Evolutionary conservation across 1,140 invertebrate genomes (phyloP), one percentile per base, ranked within the genome.

Genomic region (Protaetia brevitarsis): DNA sequence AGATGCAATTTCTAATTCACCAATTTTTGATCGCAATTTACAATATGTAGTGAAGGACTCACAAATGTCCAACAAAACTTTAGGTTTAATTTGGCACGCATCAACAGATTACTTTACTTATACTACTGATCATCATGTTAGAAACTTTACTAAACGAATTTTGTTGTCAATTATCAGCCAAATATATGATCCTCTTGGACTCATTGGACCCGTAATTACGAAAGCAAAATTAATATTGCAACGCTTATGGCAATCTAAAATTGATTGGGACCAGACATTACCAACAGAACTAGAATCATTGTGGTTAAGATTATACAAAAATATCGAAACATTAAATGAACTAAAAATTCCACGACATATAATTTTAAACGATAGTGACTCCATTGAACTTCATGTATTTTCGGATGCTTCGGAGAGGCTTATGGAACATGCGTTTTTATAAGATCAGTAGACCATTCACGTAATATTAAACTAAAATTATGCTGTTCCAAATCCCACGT

Each of bases 371-470:
- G 16, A 66, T 5, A 16, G 58, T 8, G 19, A 61, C 29, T 36
- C 64, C 19, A 69, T 75, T 10, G 68, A 76, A 65, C 21, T 77
- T 28, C 73, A 51, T 76, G 73, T 72, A 6, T 78, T 77, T 41
- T 73, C 71, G 36, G 76, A 77, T 67, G 74, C 77, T 16, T 71
- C 68, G 16, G 70, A 60, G 66, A 58, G n/a, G 69, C 66, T 23
- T 74, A 70, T 45, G 71, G 64, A 8, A 66, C 66, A 19, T 68
- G 68, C n/a, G 23, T 78, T 10, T 78, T 78, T 67, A 60, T 71
- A 11, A 51, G 66, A 10, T 61, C 65, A 34, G 72, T 69, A 8
- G 69, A 77, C 63, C 36, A 66, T 28, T 10, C 36, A 13, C 66
- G 21, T 11, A 36, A 67, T 3, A 8, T 28, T 41, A 6, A 13